Evolutionary conservation across 2,113 vertebrate genomes (phyloP).

Genomic region (Erythrolamprus reginae): DNA sequence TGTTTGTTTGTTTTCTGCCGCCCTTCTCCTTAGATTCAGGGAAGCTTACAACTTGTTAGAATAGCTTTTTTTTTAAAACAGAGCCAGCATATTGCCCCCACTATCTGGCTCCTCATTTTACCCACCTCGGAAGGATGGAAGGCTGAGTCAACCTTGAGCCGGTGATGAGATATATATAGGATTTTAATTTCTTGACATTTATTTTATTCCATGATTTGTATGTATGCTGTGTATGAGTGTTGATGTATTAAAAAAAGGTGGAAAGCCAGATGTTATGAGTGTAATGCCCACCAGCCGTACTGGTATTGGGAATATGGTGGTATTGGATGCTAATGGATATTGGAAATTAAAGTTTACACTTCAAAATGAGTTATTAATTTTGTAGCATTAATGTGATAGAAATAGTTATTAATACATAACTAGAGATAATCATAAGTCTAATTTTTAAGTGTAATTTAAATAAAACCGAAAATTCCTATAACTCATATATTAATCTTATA

Average conservation of each 20-base stretch:
- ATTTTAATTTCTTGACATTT: background rate
- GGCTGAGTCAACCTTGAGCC: too few relatives aligned
- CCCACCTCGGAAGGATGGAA: too few relatives aligned
- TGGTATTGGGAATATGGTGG: background rate
- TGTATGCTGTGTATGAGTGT: background rate
- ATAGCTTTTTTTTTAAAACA: too few relatives aligned
- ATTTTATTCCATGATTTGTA: background rate
- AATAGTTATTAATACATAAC: background rate
- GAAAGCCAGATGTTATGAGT: background rate
- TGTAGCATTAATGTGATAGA: background rate
- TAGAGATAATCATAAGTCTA: background rate
- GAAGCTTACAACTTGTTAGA: too few relatives aligned
- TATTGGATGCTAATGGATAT: background rate
- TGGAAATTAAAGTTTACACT: background rate
- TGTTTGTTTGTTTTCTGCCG: too few relatives aligned
- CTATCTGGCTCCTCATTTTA: too few relatives aligned
- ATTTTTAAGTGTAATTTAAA: background rate
- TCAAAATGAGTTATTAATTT: background rate
- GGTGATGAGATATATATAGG: too few relatives aligned
- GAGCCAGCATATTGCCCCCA: too few relatives aligned
- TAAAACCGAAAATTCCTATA: background rate
- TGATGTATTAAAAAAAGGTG: background rate
- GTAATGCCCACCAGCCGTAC: background rate
- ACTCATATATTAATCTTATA: background rate
- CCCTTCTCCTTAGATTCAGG: too few relatives aligned